Evolutionary conservation across 2,113 vertebrate species (phyloP), one percentile per base, ranked within the genome.

Genomic region (Pluvianellus socialis): DNA sequence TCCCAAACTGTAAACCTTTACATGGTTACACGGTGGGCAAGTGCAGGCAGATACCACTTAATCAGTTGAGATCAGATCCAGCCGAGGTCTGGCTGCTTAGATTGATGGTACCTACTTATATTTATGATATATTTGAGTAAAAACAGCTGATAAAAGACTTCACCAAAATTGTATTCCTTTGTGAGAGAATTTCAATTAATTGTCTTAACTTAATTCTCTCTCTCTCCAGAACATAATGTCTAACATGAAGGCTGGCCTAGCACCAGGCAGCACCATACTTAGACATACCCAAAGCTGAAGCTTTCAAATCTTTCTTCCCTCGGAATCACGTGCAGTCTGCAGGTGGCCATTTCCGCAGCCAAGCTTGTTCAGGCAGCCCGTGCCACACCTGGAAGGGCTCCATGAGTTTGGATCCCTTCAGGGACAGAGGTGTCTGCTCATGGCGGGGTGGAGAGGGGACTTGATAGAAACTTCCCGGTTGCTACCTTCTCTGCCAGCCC

Each of bases 1-100:
- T 90, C 77, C 87, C 91, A 95, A 96, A 95, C 72, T 61, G 23
- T 88, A 95, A 94, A 92, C 73, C 72, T 79, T 95, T 92, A 88
- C 75, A 86, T 76, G 44, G 84, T 94, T 92, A 86, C 49, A 61
- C 47, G 72, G 71, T 65, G 80, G 77, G 93, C 55, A 95, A 72
- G 33, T 72, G 76, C 76, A 85, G 68, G 79, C 63, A 94, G 61
- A 81, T 55, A 59, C 55, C 88, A 84, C 86, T 86, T 90, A 88
- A 90, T 86, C 28, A 79, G n/a, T 27, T 92, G 56, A 94, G 74
- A 94, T 33, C 35, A 92, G 76, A 89, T 79, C 74, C 56, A 87
- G 2, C 9, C 40, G 61, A 91, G 56, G 42, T 28, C 52, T 88
- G 19, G 30, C 59, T 94, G 67, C 74, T 96, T 63, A 80, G 33